Percentiles rank a stretch among this genome's conserved stretches.
phyloP scores from a whole-genome alignment of 2,888 invertebrate genomes.

The Acleris literana region DNA sequence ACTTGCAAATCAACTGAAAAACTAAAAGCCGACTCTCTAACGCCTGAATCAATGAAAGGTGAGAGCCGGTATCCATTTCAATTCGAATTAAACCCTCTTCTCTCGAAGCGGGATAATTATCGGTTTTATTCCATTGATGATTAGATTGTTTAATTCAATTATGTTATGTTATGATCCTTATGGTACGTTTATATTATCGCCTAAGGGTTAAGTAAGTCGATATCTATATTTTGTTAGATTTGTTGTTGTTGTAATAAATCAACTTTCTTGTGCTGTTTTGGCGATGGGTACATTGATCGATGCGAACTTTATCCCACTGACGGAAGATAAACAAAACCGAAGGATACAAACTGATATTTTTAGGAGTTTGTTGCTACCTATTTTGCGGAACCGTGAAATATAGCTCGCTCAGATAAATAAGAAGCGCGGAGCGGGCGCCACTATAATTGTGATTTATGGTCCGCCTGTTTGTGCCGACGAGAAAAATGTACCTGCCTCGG shows the following conservation, averaged over 20 bases:
- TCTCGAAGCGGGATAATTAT: slow-evolving; percentile 7
- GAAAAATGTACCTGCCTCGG: slow-evolving; percentile 7
- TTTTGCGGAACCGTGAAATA: slow-evolving; percentile 21
- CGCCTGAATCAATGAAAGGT: slow-evolving; percentile 7
- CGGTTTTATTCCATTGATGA: background rate
- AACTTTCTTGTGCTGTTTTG: no score
- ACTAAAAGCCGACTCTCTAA: background rate
- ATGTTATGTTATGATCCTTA: background rate
- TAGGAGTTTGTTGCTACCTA: background rate
- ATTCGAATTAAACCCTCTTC: slow-evolving; percentile 2
- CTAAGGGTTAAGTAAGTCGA: no score
- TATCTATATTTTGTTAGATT: no score
- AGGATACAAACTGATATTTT: slow-evolving; percentile 1
- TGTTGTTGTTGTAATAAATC: no score
- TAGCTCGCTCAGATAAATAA: slow-evolving; percentile 27
- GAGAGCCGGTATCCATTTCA: background rate
- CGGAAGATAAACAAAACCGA: background rate
- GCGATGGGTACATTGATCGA: no score
- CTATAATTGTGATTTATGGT: slow-evolving; percentile 32
- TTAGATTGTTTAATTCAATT: background rate
- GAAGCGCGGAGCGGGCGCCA: slow-evolving; percentile 7
- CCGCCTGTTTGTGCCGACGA: slow-evolving; percentile 9
- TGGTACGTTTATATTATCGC: no score
- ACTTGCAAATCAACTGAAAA: slow-evolving; percentile 6
- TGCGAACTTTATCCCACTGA: background rate